Percentiles rank a stretch among this genome's conserved stretches.
Evolutionary conservation across 2,888 invertebrate species (phyloP).

Genomic region (Sylvicola cinctus): DNA sequence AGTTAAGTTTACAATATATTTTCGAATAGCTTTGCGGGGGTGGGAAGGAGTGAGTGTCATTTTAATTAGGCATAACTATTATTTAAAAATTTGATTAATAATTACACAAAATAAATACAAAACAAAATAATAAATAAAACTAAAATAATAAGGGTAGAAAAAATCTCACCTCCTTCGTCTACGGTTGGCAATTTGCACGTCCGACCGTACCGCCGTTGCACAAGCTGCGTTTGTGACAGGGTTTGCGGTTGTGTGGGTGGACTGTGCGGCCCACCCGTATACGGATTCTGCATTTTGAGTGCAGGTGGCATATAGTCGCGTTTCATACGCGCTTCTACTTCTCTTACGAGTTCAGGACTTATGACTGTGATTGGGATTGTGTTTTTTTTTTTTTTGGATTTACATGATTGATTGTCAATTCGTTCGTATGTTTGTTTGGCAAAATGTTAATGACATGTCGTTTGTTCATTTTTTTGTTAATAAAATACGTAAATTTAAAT

Average conservation of each 20-base stretch:
- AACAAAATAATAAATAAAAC: not conserved
- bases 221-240: constrained; percentile 10
- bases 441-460: too few species aligned
- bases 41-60: too few species aligned
- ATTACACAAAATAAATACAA: not conserved
- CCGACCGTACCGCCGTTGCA: constrained; percentile 15
- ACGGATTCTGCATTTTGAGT: constrained; percentile 29
- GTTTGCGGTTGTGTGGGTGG: constrained; percentile 20
- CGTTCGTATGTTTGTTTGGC: too few species aligned
- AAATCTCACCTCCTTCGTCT: constrained; percentile 51
- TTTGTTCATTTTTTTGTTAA: too few species aligned
- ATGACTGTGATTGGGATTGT: constrained; percentile 37
- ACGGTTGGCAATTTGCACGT: constrained; percentile 38
- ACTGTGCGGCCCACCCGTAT: constrained; percentile 24
- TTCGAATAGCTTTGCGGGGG: too few species aligned
- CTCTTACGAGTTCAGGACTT: constrained; percentile 72
- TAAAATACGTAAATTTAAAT: too few species aligned
- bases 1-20: too few species aligned
- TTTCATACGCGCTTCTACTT: constrained; percentile 76
- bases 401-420: not conserved
- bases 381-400: constrained; percentile 2
- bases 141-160: constrained; percentile 4
- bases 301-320: constrained; percentile 57
- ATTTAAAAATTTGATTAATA: not conserved
- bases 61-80: too few species aligned